These are phyloP conservation scores for Strigamia crassipes DNA, from an alignment of 2,888 invertebrate species.

Conservation along the genomic window DNA sequence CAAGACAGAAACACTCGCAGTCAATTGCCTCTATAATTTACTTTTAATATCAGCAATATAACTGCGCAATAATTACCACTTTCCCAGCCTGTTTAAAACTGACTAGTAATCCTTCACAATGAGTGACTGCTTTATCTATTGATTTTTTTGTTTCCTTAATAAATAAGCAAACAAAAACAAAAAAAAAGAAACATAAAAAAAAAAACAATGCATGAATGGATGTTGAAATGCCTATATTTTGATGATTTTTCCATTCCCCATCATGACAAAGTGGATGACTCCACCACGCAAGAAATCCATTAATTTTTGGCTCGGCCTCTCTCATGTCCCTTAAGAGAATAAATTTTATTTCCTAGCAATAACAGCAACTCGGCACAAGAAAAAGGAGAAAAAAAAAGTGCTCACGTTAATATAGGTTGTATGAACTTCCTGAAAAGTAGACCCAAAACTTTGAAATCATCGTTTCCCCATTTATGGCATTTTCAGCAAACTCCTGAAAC, in stretches of 20 bases:
- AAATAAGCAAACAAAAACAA: too few species aligned
- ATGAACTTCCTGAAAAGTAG: slow-evolving; percentile 10
- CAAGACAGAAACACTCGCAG: not conserved
- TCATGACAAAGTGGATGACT: slow-evolving; percentile 10
- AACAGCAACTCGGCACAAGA: not conserved
- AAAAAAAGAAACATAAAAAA: not conserved
- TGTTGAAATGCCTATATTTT: slow-evolving; percentile 10
- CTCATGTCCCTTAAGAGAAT: slow-evolving; percentile 10
- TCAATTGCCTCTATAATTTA: slow-evolving; percentile 10
- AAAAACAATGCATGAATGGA: slow-evolving; percentile 1
- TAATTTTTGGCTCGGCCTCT: slow-evolving; percentile 10
- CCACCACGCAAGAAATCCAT: slow-evolving; percentile 10
- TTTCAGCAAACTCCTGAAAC: not conserved
- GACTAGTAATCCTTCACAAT: not conserved
- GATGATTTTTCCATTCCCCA: slow-evolving; percentile 3
- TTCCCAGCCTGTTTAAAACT: not conserved
- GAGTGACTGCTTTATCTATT: not conserved
- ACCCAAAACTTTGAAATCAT: slow-evolving; percentile 3
- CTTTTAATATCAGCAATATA: slow-evolving; percentile 10
- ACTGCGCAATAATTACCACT: slow-evolving; percentile 1
- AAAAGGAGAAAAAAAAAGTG: slow-evolving; percentile 10
- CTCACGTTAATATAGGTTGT: not conserved
- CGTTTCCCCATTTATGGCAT: not conserved
- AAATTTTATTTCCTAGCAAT: slow-evolving; percentile 10
- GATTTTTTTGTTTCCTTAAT: not conserved